A percentile compares a stretch with the other conserved stretches of the same genome.
Evolutionary conservation across 2,888 invertebrate species (phyloP).

Genomic region (Pilophorus perplexus): DNA sequence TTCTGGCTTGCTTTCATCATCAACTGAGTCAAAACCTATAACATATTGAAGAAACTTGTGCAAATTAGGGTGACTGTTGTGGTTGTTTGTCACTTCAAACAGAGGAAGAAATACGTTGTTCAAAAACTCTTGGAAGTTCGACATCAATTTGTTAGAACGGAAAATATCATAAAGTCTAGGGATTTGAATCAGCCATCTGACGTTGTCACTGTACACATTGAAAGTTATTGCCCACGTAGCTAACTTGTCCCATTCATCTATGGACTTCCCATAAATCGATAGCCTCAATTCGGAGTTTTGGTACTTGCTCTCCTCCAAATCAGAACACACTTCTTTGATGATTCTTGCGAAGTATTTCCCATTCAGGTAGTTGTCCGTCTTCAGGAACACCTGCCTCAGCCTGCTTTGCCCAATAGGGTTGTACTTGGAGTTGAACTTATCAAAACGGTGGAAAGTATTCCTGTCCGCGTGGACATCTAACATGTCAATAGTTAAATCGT

Average conservation of each 20-base stretch:
- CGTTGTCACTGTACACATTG: conserved; percentile 92
- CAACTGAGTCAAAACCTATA: conserved; percentile 96
- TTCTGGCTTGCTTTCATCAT: conserved; percentile 98
- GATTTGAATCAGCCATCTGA: conserved; percentile 96
- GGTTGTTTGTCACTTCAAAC: conserved; percentile 94
- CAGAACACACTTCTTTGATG: conserved; percentile 93
- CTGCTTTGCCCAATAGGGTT: conserved; percentile 97
- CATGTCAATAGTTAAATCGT: conserved; percentile 97
- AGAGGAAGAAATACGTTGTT: conserved; percentile 93
- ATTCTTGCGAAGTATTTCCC: conserved; percentile 97
- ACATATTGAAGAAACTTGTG: conserved; percentile 75
- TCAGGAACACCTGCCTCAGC: conserved; percentile 94
- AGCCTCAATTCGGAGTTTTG: conserved; percentile 94
- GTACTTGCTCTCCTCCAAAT: conserved; percentile 97
- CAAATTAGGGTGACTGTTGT: conserved; percentile 85
- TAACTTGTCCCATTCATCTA: conserved; percentile 92
- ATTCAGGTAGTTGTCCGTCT: conserved; percentile 94
- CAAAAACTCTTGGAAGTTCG: conserved; percentile 91
- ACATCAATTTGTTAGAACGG: conserved; percentile 88
- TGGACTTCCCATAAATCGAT: conserved; percentile 92
- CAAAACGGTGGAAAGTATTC: conserved; percentile 95
- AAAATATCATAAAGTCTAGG: conserved; percentile 96
- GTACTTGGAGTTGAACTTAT: conserved; percentile 99
- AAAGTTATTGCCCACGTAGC: conserved; percentile 93
- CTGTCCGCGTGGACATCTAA: conserved; percentile 96